These are phyloP conservation scores for Leptopterna dolabrata DNA, from an alignment of 2,888 invertebrate species.

Conservation along the genomic window DNA sequence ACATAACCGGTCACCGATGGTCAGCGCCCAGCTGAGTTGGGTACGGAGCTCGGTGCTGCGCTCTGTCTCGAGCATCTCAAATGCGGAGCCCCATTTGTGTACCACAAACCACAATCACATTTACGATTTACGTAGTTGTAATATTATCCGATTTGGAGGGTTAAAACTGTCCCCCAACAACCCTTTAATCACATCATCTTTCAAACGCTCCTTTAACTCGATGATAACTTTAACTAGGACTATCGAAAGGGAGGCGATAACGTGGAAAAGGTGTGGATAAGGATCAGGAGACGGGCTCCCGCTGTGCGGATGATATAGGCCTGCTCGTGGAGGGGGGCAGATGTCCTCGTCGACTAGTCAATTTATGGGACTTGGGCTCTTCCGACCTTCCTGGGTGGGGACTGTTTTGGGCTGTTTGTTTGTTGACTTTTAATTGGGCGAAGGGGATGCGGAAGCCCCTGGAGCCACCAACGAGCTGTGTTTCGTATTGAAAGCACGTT, in stretches of 20 bases:
- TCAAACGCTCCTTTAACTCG: too few relatives aligned
- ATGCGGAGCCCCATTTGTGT: too few relatives aligned
- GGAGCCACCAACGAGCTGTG: neutral
- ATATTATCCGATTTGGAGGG: too few relatives aligned
- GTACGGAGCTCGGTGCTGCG: too few relatives aligned
- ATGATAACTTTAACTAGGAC: too few relatives aligned
- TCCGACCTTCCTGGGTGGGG: neutral
- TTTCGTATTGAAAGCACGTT: slow-evolving; percentile 19
- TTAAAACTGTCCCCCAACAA: too few relatives aligned
- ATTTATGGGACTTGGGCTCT: neutral
- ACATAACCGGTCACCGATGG: too few relatives aligned
- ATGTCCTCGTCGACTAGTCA: neutral
- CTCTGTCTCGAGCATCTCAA: too few relatives aligned
- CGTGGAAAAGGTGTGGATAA: neutral
- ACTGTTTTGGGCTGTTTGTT: neutral
- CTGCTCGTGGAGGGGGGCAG: neutral
- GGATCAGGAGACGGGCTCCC: slow-evolving; percentile 23
- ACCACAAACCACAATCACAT: too few relatives aligned
- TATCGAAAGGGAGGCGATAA: neutral
- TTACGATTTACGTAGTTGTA: too few relatives aligned
- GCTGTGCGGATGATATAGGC: slow-evolving; percentile 12
- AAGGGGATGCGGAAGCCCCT: neutral
- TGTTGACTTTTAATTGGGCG: neutral
- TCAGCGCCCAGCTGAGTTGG: too few relatives aligned
- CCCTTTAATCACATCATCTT: too few relatives aligned